A percentile compares a stretch with the other conserved stretches of the same genome.
Evolutionary conservation across 1,140 invertebrate species (phyloP).

Genomic region (Acyrthosiphon pisum): DNA sequence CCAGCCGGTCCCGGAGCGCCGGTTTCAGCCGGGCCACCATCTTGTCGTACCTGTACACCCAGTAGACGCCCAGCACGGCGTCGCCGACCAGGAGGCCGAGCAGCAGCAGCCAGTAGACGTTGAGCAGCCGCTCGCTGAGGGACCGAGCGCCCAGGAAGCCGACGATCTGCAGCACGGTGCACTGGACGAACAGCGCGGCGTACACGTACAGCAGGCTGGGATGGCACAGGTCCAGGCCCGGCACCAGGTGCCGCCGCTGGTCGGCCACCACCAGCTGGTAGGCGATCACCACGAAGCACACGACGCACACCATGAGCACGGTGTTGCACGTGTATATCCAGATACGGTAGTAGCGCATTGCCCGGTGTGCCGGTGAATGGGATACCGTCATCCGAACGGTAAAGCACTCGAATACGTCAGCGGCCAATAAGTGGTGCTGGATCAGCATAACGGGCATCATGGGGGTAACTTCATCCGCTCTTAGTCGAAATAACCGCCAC

Average conservation of each 20-base stretch:
- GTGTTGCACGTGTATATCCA: constrained; percentile 93
- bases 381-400: constrained; percentile 58
- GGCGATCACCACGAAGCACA: constrained; percentile 81
- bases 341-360: constrained; percentile 80
- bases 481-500: constrained; percentile 11
- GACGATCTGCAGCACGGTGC: constrained; percentile 67
- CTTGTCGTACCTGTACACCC: constrained; percentile 82
- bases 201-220: constrained; percentile 86
- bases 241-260: constrained; percentile 71
- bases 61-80: constrained; percentile 83
- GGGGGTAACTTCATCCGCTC: constrained; percentile 56
- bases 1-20: constrained; percentile 69
- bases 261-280: constrained; percentile 71
- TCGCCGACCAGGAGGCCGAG: constrained; percentile 82
- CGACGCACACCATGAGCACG: constrained; percentile 79
- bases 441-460: constrained; percentile 58
- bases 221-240: constrained; percentile 74
- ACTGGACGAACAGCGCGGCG: constrained; percentile 76
- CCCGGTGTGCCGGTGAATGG: constrained; percentile 59
- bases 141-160: constrained; percentile 82
- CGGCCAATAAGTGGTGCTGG: constrained; percentile 56
- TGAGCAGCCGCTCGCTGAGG: constrained; percentile 80
- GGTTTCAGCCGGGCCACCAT: constrained; percentile 76
- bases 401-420: constrained; percentile 49
- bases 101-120: constrained; percentile 84